These are phyloP conservation scores for Matsumyia berberina DNA, from an alignment of 2,888 invertebrate genomes.

Conservation along the genomic window DNA sequence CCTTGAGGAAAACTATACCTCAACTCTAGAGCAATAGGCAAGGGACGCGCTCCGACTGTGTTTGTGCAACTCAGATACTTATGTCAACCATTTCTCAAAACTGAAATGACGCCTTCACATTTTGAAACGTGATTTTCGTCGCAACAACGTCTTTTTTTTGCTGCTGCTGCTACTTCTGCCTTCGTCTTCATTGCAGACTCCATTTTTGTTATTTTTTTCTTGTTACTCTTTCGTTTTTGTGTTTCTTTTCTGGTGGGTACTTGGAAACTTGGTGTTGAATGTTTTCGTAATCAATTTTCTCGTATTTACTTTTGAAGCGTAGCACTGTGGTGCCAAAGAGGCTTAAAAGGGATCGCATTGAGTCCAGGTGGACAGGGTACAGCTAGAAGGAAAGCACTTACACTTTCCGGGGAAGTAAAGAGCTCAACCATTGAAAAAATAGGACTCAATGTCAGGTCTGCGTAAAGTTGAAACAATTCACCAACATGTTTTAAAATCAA, in stretches of 20 bases:
- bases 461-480: no score
- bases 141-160: constrained; percentile 20
- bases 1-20: neutral
- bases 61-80: constrained; percentile 48
- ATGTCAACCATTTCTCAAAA: constrained; percentile 57
- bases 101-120: constrained; percentile 48
- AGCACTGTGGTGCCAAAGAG: constrained; percentile 12
- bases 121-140: constrained; percentile 68
- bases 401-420: no score
- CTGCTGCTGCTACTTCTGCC: neutral
- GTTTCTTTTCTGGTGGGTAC: constrained; percentile 2
- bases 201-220: constrained; percentile 4
- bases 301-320: constrained; percentile 48
- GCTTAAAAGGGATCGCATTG: neutral
- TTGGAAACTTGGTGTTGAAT: constrained; percentile 53
- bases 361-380: no score
- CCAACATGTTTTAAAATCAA: no score
- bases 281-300: constrained; percentile 70
- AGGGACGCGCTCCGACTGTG: neutral
- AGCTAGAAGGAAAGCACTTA: no score
- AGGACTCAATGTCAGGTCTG: no score
- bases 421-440: no score
- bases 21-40: neutral
- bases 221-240: constrained; percentile 41
- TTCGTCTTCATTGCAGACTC: constrained; percentile 15